Evolutionary conservation across 2,113 vertebrate genomes (phyloP).

Genomic region (Excalfactoria chinensis): DNA sequence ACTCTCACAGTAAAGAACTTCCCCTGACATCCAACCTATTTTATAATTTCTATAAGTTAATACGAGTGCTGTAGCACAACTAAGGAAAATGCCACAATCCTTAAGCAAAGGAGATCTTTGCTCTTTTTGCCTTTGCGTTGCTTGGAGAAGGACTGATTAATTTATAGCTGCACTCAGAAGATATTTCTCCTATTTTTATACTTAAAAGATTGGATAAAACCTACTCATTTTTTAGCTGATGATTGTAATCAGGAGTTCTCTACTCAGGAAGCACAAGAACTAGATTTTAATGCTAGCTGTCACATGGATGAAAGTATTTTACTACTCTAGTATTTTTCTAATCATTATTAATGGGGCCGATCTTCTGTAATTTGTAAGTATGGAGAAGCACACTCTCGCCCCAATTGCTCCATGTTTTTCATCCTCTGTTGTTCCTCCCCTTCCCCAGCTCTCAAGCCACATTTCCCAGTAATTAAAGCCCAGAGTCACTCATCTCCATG

Average conservation of each 20-base stretch:
- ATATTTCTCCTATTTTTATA: slow-evolving; percentile 60
- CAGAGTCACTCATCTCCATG: slow-evolving; percentile 12
- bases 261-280: slow-evolving; percentile 67
- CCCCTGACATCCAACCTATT: too few relatives aligned
- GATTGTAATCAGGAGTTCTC: slow-evolving; percentile 58
- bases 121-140: slow-evolving; percentile 67
- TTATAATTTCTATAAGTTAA: slow-evolving; percentile 72
- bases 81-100: slow-evolving; percentile 63
- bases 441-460: not conserved
- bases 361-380: slow-evolving; percentile 28
- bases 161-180: slow-evolving; percentile 64
- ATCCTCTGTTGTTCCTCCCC: slow-evolving; percentile 27
- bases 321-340: slow-evolving; percentile 46
- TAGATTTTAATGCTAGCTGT: slow-evolving; percentile 40
- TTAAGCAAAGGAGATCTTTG: slow-evolving; percentile 72
- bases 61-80: slow-evolving; percentile 56
- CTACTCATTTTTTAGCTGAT: slow-evolving; percentile 16
- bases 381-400: not conserved
- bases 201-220: not conserved
- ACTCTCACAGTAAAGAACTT: too few relatives aligned
- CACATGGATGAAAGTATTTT: slow-evolving; percentile 2
- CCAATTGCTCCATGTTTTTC: slow-evolving; percentile 19
- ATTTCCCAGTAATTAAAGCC: slow-evolving; percentile 41
- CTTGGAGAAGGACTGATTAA: slow-evolving; percentile 73
- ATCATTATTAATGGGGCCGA: slow-evolving; percentile 58